phyloP scores from a whole-genome alignment of 2,113 vertebrate genomes.

The Coturnix japonica region DNA sequence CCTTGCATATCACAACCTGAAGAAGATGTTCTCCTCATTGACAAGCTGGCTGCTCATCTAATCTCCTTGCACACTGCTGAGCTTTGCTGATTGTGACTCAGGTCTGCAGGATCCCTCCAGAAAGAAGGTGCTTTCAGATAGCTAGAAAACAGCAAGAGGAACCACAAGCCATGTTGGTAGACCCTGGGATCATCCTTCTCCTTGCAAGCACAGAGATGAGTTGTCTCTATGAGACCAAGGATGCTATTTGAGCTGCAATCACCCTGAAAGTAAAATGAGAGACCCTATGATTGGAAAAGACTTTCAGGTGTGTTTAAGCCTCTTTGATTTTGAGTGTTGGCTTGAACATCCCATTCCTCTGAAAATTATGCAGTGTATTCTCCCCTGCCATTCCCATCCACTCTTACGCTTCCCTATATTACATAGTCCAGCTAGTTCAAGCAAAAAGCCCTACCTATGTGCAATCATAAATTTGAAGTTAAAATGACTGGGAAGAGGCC shows the following conservation, averaged over 20 bases:
- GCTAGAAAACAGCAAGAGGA: background rate
- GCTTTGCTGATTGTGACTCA: background rate
- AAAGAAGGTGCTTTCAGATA: background rate
- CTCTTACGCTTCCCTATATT: background rate
- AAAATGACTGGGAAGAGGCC: background rate
- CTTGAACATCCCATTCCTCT: background rate
- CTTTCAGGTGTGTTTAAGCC: background rate
- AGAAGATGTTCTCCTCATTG: background rate
- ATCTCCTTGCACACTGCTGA: background rate
- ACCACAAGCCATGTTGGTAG: background rate
- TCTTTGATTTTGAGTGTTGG: background rate
- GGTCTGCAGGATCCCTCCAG: background rate
- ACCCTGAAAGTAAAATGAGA: background rate
- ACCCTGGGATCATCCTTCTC: background rate
- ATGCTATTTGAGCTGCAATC: background rate
- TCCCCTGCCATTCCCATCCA: background rate
- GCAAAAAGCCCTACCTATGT: background rate
- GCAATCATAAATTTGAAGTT: background rate
- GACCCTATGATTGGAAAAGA: background rate
- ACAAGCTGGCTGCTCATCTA: rapidly evolving
- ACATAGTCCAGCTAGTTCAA: background rate
- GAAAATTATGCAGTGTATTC: background rate
- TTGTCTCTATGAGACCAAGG: background rate
- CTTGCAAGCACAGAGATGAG: background rate
- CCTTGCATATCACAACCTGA: background rate